These are phyloP conservation scores for Ectobius pallidus DNA, from an alignment of 2,888 invertebrate genomes.

Conservation along the genomic window DNA sequence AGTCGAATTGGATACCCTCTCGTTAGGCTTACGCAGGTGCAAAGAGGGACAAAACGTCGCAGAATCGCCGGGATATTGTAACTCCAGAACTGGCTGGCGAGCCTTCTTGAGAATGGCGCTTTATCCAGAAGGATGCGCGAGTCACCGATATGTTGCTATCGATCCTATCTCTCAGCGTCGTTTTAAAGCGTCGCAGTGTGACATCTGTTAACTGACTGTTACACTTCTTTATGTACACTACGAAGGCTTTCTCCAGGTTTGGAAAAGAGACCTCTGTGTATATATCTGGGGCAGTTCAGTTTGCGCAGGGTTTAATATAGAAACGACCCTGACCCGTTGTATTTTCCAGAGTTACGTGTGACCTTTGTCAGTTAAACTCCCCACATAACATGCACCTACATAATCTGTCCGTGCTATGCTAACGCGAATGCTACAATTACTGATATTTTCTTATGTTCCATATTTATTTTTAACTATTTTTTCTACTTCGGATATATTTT, in stretches of 20 bases:
- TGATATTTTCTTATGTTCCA: no score
- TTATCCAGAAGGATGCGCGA: constrained; percentile 24
- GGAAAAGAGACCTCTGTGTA: no score
- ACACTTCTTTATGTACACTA: no score
- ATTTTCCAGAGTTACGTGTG: not conserved
- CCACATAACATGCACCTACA: not conserved
- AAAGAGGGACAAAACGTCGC: constrained; percentile 34
- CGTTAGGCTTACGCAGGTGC: constrained; percentile 30
- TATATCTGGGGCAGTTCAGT: no score
- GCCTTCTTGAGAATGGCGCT: constrained; percentile 29
- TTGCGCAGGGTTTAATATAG: not conserved
- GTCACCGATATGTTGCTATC: no score
- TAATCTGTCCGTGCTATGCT: no score
- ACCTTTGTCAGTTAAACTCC: not conserved
- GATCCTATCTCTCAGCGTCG: no score
- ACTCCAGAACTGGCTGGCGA: constrained; percentile 41
- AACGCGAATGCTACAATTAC: no score
- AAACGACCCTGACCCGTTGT: not conserved
- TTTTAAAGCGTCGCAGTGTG: no score
- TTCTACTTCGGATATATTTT: no score
- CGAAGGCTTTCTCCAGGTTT: no score
- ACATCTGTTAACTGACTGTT: not conserved
- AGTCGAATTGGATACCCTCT: constrained; percentile 13
- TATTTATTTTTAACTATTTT: no score
- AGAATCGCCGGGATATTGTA: constrained; percentile 39